Percentiles rank a stretch among this genome's conserved stretches.
phyloP scores from a whole-genome alignment of 2,113 vertebrate species.

The Pica pica region DNA sequence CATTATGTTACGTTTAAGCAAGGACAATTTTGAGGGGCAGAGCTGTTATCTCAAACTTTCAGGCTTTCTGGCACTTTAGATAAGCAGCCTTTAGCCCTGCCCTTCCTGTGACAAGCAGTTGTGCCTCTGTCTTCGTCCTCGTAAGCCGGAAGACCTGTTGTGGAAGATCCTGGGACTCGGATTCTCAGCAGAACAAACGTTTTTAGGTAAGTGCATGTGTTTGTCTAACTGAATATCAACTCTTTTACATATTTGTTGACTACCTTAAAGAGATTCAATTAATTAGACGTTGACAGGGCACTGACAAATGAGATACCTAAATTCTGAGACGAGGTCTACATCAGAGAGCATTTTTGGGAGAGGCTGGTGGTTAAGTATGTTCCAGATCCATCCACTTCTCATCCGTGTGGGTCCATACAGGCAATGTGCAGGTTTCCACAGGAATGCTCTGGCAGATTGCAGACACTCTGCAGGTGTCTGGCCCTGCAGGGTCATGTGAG shows the following conservation, averaged over 20 bases:
- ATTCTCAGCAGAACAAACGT: not conserved
- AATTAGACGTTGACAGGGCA: not conserved
- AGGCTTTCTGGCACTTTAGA: slow-evolving; percentile 27
- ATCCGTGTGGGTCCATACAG: fast-evolving
- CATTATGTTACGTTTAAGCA: not conserved
- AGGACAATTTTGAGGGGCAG: not conserved
- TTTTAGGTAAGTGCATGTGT: slow-evolving; percentile 14
- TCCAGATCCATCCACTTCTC: not conserved
- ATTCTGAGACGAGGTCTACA: not conserved
- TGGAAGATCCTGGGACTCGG: not conserved
- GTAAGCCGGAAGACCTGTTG: not conserved
- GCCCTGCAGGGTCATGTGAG: not conserved
- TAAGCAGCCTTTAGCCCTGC: slow-evolving; percentile 46
- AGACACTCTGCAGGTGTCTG: not conserved
- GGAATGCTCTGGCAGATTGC: not conserved
- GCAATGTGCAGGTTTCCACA: not conserved
- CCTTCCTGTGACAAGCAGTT: slow-evolving; percentile 5
- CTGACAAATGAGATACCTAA: not conserved
- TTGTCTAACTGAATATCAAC: not conserved
- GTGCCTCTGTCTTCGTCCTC: not conserved
- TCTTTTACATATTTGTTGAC: not conserved
- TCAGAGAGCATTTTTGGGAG: not conserved
- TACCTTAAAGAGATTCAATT: not conserved
- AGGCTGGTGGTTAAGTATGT: not conserved
- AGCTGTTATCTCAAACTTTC: slow-evolving; percentile 14